A percentile compares a stretch with the other conserved stretches of the same genome.
These are phyloP conservation scores for Subanguina moxae DNA, from an alignment of 1,140 invertebrate genomes.

Conservation along the genomic window DNA sequence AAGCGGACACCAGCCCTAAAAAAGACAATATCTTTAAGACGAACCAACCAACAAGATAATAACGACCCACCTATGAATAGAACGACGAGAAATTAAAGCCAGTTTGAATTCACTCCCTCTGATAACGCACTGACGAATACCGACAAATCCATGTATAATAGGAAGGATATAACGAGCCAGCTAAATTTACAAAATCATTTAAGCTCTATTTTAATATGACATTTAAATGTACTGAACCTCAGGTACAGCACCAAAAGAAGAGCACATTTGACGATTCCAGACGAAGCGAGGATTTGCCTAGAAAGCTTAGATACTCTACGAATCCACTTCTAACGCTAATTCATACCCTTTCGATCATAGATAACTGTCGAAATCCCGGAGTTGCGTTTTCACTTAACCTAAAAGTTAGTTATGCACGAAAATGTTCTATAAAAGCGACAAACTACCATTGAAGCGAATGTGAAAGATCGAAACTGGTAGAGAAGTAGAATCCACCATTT, in stretches of 20 bases:
- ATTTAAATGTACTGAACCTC: slow-evolving; percentile 11
- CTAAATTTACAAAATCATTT: slow-evolving; percentile 13
- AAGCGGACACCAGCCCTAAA: slow-evolving; percentile 61
- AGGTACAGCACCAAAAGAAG: slow-evolving; percentile 64
- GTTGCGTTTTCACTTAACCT: slow-evolving; percentile 71
- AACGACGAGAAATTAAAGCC: slow-evolving; percentile 55
- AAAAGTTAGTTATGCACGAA: neutral
- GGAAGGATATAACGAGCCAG: slow-evolving; percentile 45
- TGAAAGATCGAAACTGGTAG: slow-evolving; percentile 85
- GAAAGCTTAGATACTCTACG: slow-evolving; percentile 4
- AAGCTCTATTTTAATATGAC: neutral
- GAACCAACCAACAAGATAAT: slow-evolving; percentile 9
- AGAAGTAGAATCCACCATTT: slow-evolving; percentile 82
- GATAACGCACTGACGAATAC: slow-evolving; percentile 44
- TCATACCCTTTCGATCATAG: slow-evolving; percentile 63
- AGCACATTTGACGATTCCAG: slow-evolving; percentile 82
- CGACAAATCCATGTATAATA: slow-evolving; percentile 58
- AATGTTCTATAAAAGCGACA: neutral
- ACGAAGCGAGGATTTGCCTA: slow-evolving; percentile 80
- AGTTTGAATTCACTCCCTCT: slow-evolving; percentile 47
- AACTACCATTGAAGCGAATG: slow-evolving; percentile 76
- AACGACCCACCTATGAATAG: slow-evolving; percentile 42
- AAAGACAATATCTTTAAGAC: neutral
- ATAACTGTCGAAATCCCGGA: slow-evolving; percentile 73
- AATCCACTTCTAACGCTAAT: no score